Evolutionary conservation across 2,797 vertebrate species (phyloP).

Genomic region (Anomalospiza imberbis): DNA sequence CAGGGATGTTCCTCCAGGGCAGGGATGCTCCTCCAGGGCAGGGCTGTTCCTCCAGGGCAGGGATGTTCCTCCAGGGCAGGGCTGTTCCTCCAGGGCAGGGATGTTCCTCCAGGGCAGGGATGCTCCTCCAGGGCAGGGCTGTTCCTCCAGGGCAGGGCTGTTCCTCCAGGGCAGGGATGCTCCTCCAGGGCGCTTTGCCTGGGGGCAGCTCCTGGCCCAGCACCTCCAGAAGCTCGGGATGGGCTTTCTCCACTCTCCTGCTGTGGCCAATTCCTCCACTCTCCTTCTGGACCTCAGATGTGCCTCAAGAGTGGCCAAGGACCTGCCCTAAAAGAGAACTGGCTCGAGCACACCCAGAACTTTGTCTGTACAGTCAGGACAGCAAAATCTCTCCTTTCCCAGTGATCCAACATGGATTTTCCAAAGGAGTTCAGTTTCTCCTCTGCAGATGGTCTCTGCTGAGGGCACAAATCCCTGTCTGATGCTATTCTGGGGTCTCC

Average conservation of each 20-base stretch:
- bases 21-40: no score
- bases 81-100: no score
- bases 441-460: background rate
- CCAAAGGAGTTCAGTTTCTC: background rate
- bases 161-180: background rate
- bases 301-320: background rate
- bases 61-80: no score
- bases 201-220: background rate
- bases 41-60: no score
- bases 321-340: background rate
- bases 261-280: background rate
- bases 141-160: background rate
- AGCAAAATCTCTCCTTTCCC: background rate
- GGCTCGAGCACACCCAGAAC: accelerated
- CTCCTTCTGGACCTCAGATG: background rate
- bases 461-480: background rate
- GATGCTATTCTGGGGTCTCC: conserved; percentile 26
- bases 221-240: background rate
- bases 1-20: no score
- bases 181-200: background rate
- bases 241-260: background rate
- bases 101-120: no score
- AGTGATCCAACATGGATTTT: background rate
- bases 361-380: background rate
- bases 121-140: no score